Conservation (phyloP, 2,888 invertebrate genomes). For the Bombyx huttoni region DNA sequence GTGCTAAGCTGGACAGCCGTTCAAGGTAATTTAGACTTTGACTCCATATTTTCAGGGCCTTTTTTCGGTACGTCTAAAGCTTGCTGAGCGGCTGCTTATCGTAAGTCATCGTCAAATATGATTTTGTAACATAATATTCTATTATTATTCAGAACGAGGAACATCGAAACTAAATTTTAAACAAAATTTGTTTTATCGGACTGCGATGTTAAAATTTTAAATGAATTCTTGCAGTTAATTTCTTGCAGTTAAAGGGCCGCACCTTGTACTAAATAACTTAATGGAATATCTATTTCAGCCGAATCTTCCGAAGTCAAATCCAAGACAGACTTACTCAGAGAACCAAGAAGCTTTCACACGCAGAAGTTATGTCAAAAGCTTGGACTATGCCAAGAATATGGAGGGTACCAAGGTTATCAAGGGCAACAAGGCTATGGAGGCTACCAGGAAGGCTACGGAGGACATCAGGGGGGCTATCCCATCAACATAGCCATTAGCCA, state of each 20-base stretch:
- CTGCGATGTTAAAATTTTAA: no score
- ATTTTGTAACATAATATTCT: no score
- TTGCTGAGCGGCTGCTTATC: no score
- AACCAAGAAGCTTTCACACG: conserved; percentile 26
- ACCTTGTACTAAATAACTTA: no score
- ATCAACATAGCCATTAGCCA: conserved; percentile 63
- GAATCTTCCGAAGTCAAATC: conserved; percentile 14
- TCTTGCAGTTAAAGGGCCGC: no score
- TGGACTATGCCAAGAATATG: conserved; percentile 32
- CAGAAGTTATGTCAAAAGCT: conserved; percentile 37
- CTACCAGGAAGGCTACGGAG: conserved; percentile 2
- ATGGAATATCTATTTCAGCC: conserved; percentile 17
- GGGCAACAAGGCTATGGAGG: conserved; percentile 20
- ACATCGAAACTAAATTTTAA: no score
- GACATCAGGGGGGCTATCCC: conserved; percentile 20
- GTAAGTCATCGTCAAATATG: no score
- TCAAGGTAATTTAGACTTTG: background rate
- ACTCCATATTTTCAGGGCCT: no score
- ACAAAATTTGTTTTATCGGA: no score
- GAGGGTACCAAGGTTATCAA: conserved; percentile 10
- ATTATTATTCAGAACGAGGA: no score
- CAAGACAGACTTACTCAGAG: conserved; percentile 16
- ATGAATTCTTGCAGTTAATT: no score
- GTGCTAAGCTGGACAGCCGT: conserved; percentile 5
- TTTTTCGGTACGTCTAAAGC: no score